These are phyloP conservation scores for Poeciliopsis turneri DNA, from an alignment of 2,797 vertebrate species.

Conservation along the genomic window DNA sequence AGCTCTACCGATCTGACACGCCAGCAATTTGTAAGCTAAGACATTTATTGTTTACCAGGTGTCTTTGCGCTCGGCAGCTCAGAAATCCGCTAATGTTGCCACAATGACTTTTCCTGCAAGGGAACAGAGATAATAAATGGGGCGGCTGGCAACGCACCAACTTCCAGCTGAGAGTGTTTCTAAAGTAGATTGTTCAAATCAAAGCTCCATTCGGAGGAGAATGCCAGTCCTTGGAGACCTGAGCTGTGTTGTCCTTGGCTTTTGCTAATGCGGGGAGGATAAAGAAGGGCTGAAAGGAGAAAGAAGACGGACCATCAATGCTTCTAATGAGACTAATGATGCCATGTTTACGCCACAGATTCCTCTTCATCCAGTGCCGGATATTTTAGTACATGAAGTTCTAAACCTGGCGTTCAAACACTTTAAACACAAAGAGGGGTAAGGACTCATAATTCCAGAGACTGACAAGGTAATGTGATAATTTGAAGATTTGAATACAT, in stretches of 20 bases:
- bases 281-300: conserved; percentile 58
- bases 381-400: conserved; percentile 99
- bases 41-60: background rate
- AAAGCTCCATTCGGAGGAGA: conserved; percentile 50
- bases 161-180: conserved; percentile 50
- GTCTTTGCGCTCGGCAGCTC: conserved; percentile 6
- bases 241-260: conserved; percentile 69
- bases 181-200: conserved; percentile 48
- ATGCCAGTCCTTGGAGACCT: conserved; percentile 52
- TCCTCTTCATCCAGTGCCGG: conserved; percentile 99
- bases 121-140: conserved; percentile 52
- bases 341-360: conserved; percentile 84
- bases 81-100: conserved; percentile 18
- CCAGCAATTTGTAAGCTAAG: background rate
- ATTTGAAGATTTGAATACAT: conserved; percentile 1
- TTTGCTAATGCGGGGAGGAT: conserved; percentile 38
- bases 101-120: conserved; percentile 18
- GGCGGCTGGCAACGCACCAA: conserved; percentile 46
- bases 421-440: conserved; percentile 99
- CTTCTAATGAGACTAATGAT: conserved; percentile 59
- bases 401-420: conserved; percentile 99
- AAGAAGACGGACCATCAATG: conserved; percentile 52
- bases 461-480: conserved; percentile 15
- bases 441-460: conserved; percentile 68
- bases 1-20: background rate